Conservation (phyloP, 30 jellyfish, hydroid and myxozoan genomes). For the Aurelia aurita complex sp. Pacific region DNA sequence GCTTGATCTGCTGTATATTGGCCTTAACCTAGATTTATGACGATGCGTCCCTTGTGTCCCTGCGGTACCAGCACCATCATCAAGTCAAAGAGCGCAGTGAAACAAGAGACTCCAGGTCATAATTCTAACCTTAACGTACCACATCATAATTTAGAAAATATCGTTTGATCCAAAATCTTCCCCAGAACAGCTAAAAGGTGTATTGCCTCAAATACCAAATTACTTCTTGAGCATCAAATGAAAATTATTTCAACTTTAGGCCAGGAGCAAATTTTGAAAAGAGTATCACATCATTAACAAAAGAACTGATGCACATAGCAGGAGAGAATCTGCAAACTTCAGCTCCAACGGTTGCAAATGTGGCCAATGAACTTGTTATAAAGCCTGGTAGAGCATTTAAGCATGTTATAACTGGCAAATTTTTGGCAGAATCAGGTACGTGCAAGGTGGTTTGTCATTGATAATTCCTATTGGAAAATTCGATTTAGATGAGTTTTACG, state of each 20-base stretch:
- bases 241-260: constrained; percentile 5
- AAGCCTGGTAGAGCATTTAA: constrained; percentile 88
- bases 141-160: too few species aligned
- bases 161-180: too few species aligned
- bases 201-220: too few species aligned
- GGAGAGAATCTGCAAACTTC: constrained; percentile 50
- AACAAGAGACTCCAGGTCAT: too few species aligned
- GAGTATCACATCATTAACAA: constrained; percentile 70
- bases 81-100: too few species aligned
- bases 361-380: constrained; percentile 40
- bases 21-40: too few species aligned
- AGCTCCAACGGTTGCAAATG: constrained; percentile 38
- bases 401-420: constrained; percentile 72
- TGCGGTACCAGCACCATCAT: too few species aligned
- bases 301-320: constrained; percentile 68
- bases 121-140: too few species aligned
- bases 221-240: background rate
- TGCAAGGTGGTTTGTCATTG: too few species aligned
- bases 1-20: too few species aligned
- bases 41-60: too few species aligned
- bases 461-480: background rate
- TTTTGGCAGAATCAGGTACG: constrained; percentile 89
- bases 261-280: constrained; percentile 73
- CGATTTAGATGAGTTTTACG: background rate
- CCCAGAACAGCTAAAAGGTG: too few species aligned